phyloP scores from a whole-genome alignment of 2,888 invertebrate genomes.

The Hemicrepidius hirtus region DNA sequence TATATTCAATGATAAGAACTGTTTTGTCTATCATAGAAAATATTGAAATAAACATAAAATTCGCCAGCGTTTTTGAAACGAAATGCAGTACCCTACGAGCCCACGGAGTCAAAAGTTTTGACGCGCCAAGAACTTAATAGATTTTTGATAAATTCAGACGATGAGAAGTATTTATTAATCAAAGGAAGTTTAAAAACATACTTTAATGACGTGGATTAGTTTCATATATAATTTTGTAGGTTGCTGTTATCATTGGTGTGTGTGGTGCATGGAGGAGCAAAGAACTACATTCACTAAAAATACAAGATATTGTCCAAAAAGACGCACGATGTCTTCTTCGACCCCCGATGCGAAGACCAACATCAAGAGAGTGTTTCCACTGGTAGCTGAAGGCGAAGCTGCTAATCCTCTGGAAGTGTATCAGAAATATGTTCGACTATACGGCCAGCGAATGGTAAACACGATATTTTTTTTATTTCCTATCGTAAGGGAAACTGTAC shows the following conservation, averaged over 20 bases:
- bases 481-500: too few relatives aligned
- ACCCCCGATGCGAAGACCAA: background rate
- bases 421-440: too few relatives aligned
- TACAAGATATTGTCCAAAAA: conserved; percentile 1
- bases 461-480: too few relatives aligned
- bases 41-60: background rate
- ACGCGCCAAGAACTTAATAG: background rate
- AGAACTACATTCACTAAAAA: background rate
- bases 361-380: too few relatives aligned
- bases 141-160: conserved; percentile 4
- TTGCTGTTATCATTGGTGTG: background rate
- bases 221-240: background rate
- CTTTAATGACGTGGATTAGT: background rate
- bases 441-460: too few relatives aligned
- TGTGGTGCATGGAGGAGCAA: background rate
- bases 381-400: too few relatives aligned
- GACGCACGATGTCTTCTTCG: background rate
- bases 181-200: background rate
- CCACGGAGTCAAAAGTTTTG: background rate
- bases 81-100: background rate
- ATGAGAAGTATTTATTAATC: too few relatives aligned
- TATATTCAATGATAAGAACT: too few relatives aligned
- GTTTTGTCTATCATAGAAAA: conserved; percentile 1
- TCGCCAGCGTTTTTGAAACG: conserved; percentile 3
- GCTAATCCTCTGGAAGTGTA: too few relatives aligned